Base-by-base conservation (phyloP, 2,888 invertebrate genomes). In the Aspidapion aeneum region DNA sequence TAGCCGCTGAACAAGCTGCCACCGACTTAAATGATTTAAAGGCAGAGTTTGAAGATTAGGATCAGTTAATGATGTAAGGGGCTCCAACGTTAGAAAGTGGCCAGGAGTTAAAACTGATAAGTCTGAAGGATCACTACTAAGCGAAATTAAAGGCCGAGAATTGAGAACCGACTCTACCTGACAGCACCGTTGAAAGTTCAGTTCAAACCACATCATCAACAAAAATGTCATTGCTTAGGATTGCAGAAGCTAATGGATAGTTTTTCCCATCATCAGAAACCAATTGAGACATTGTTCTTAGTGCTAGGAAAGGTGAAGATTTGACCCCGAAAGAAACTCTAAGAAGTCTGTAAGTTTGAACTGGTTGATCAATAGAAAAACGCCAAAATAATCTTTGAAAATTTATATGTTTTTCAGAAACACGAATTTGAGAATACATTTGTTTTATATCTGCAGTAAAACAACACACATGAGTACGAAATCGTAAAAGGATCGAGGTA, bases 131-230 rank as follows among this genome's bases (percentile, higher is more conserved):
- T 74, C 71, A 21, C 56, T 55, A 3, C 68, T 64, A 7, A 73
- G n/a, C 2, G 72, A 67, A n/a, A 61, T 63, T 3, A 75, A 61
- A 1, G 74, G 75, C 19, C 75, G 58, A 2, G 73, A 75, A 64
- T 76, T 75, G 20, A 75, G 60, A 55, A 70, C 63, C 0, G 71
- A 69, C 63, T 77, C 73, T 50, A 77, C 72, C 61, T 73, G 72
- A 21, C 61, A 73, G 22, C n/a, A 74, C 9, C 1, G 74, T 76
- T 17, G 61, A 19, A 52, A 74, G 66, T 55, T 77, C 72, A 18
- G n/a, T 18, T 7, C 17, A 49, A 18, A 60, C 58, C 18, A 61
- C 21, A 50, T 62, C 62, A 21, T 62, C 58, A 9, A 62, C 58
- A 18, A 61, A 62, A 21, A 61, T 60, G 51, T 62, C 62, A 20